Evolutionary conservation across 30 jellyfish, hydroid and myxozoan genomes (phyloP), one percentile per base, ranked within the genome.

Genomic region (Sanderia malayensis): DNA sequence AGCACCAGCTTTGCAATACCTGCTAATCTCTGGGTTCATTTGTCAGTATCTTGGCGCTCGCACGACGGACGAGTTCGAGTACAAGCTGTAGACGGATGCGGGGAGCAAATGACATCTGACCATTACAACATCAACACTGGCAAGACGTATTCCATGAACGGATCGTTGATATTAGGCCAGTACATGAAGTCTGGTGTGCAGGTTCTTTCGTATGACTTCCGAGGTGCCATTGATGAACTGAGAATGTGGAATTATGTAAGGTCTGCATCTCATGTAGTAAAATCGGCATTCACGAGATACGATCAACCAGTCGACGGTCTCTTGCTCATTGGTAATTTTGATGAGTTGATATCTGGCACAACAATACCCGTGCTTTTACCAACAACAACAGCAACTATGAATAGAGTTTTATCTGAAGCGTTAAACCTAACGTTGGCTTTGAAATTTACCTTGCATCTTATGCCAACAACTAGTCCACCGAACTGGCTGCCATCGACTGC

Each of bases 91-190:
- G 72, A 78, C 6, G 63, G 34, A n/a, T 80, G 84, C 44, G 27
- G 32, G 18, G 45, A 28, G 13, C 53, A 26, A 19, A 64, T 58
- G 26, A 15, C 46, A 23, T 55, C 69, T 3, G 44, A 53, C 22
- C 49, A 21, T 44, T 69, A 68, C 47, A 70, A 59, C 58, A 25
- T 80, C 73, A 58, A 68, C 23, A 25, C 58, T 3, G 84, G 93
- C 17, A 17, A 46, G 7, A 28, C 62, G 7, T 69, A 41, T 49
- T 57, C 84, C 2, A 28, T 66, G 73, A 61, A 80, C 26, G 93
- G 93, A 1, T 66, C 84, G 26, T 71, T 80, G 26, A 80, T 69
- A n/a, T 2, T 80, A 15, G 93, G 93, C 19, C 93, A 80, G 73
- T 80, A 69, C 22, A 11, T 80, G 7, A 80, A 61, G 53, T 45